phyloP scores from a whole-genome alignment of 2,113 vertebrate genomes.

The Trinectes maculatus region DNA sequence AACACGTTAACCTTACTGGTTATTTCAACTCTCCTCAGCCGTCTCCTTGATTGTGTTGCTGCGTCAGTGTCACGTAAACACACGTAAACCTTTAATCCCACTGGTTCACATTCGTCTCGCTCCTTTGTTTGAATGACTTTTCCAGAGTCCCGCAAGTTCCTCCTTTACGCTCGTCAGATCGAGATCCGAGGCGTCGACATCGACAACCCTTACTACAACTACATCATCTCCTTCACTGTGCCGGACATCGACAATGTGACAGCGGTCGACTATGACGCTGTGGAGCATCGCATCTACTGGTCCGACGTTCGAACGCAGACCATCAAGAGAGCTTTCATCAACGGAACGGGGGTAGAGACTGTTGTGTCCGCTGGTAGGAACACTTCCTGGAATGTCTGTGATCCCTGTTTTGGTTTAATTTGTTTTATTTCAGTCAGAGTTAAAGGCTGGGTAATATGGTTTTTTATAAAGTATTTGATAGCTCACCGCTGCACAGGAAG shows the following conservation, averaged over 20 bases:
- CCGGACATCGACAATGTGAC: conserved; percentile 97
- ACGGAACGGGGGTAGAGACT: conserved; percentile 95
- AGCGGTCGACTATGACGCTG: conserved; percentile 92
- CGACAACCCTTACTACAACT: conserved; percentile 97
- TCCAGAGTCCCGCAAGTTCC: conserved; percentile 94
- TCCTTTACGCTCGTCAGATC: conserved; percentile 96
- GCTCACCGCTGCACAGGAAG: background rate
- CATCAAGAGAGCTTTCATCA: conserved; percentile 97
- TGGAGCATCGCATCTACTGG: conserved; percentile 97
- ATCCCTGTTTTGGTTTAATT: background rate
- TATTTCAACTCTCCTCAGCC: conserved; percentile 14
- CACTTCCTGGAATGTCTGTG: background rate
- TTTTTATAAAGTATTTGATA: background rate
- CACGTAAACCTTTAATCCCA: background rate
- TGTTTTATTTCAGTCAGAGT: background rate
- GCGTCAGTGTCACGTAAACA: background rate
- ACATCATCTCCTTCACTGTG: conserved; percentile 99
- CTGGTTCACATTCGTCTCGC: too few species aligned
- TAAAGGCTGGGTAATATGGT: background rate
- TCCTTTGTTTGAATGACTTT: background rate
- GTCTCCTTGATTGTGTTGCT: background rate
- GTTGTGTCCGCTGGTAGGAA: conserved; percentile 83
- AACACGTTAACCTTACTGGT: conserved; percentile 4
- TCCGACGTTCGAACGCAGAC: conserved; percentile 96
- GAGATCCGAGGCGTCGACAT: conserved; percentile 97